These are phyloP conservation scores for Drosophila guanche DNA, from an alignment of 1,140 invertebrate genomes.

Conservation along the genomic window DNA sequence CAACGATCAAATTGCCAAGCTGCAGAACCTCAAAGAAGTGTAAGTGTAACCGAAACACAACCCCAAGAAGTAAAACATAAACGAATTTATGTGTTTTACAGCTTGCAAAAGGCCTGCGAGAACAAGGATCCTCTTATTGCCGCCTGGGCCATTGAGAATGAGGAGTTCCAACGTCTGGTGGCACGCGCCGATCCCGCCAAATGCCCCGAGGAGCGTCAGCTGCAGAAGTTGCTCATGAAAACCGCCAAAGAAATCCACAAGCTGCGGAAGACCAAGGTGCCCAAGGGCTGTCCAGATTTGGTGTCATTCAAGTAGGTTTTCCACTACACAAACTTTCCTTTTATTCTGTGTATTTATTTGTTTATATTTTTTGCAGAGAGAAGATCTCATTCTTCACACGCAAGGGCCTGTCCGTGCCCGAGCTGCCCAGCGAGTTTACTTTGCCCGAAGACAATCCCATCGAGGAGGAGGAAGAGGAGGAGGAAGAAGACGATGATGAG, in stretches of 20 bases:
- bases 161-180: slow-evolving; percentile 91
- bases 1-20: slow-evolving; percentile 91
- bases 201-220: slow-evolving; percentile 89
- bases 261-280: slow-evolving; percentile 92
- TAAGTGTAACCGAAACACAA: slow-evolving; percentile 54
- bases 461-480: slow-evolving; percentile 71
- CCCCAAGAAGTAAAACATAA: not conserved
- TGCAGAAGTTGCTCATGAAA: slow-evolving; percentile 92
- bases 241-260: slow-evolving; percentile 96
- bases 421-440: slow-evolving; percentile 87
- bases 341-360: not conserved
- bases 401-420: slow-evolving; percentile 90
- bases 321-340: slow-evolving; percentile 13
- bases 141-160: slow-evolving; percentile 93
- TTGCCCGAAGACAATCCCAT: slow-evolving; percentile 75
- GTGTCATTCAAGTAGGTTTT: slow-evolving; percentile 95
- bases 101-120: slow-evolving; percentile 89
- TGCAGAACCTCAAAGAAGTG: slow-evolving; percentile 91
- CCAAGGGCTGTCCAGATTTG: slow-evolving; percentile 94
- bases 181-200: slow-evolving; percentile 86
- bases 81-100: slow-evolving; percentile 35
- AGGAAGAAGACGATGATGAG: slow-evolving; percentile 69
- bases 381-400: slow-evolving; percentile 98
- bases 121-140: slow-evolving; percentile 91
- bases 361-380: slow-evolving; percentile 87